phyloP scores from a whole-genome alignment of 2,888 invertebrate species.

The Luperina testacea region DNA sequence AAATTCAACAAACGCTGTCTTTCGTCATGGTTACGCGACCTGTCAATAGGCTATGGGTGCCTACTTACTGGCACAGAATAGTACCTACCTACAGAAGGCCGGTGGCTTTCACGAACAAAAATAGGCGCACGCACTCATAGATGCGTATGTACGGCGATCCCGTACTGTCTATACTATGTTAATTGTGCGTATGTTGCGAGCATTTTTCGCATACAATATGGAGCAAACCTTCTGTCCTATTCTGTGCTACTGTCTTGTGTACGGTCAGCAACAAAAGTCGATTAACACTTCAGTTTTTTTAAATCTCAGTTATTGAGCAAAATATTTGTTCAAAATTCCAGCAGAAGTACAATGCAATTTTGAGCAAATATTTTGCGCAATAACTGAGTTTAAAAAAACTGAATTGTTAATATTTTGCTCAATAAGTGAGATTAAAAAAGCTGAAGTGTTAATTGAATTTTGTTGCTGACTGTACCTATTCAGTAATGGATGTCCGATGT shows the following conservation, averaged over 20 bases:
- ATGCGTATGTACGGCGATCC: neutral
- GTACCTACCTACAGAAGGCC: slow-evolving; percentile 14
- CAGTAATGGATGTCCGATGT: slow-evolving; percentile 49
- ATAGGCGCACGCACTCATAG: neutral
- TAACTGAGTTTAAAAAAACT: no score
- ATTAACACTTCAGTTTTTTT: no score
- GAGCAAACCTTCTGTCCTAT: neutral
- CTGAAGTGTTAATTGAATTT: no score
- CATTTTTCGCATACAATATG: neutral
- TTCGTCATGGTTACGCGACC: slow-evolving; percentile 58
- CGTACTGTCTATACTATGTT: neutral
- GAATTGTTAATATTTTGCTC: no score
- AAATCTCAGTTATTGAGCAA: no score
- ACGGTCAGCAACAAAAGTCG: no score
- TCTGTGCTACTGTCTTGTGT: neutral
- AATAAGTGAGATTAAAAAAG: no score
- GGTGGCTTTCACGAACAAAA: neutral
- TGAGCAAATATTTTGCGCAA: no score
- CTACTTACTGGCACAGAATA: neutral
- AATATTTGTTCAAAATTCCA: no score
- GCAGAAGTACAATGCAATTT: no score
- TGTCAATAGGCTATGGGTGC: slow-evolving; percentile 46
- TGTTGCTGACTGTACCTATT: slow-evolving; percentile 12
- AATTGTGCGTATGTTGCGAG: neutral
- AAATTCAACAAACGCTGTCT: slow-evolving; percentile 51